These are phyloP conservation scores for Noctua janthe DNA, from an alignment of 2,888 invertebrate genomes.

Conservation along the genomic window DNA sequence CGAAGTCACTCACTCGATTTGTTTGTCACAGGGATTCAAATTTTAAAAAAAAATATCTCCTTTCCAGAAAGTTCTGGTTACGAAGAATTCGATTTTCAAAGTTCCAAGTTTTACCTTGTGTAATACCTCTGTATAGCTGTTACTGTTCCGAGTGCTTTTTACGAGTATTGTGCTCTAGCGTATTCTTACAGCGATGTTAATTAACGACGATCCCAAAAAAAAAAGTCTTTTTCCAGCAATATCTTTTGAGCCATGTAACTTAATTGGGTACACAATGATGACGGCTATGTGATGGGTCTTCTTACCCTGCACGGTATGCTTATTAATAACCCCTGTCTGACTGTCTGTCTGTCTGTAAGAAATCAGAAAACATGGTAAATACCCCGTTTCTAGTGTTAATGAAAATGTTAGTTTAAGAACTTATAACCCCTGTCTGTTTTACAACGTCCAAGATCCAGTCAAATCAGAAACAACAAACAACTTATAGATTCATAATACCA, in stretches of 20 bases:
- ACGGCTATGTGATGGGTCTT: not conserved
- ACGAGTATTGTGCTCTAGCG: not conserved
- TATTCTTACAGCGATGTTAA: not conserved
- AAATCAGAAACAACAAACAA: not conserved
- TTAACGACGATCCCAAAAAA: not conserved
- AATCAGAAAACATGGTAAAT: too few species aligned
- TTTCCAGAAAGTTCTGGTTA: too few species aligned
- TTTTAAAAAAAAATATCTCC: too few species aligned
- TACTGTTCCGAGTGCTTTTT: not conserved
- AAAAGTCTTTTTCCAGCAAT: not conserved
- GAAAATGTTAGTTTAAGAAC: too few species aligned
- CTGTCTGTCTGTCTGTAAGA: too few species aligned
- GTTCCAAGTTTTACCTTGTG: not conserved
- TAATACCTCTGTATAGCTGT: not conserved
- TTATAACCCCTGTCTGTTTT: not conserved
- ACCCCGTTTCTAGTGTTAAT: too few species aligned
- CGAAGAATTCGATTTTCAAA: not conserved
- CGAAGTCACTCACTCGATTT: not conserved
- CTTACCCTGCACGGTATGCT: not conserved
- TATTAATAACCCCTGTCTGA: not conserved
- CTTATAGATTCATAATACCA: not conserved
- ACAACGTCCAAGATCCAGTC: not conserved
- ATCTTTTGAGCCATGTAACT: not conserved
- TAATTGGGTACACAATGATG: not conserved
- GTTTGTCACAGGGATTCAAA: too few species aligned